A percentile compares a stretch with the other conserved stretches of the same genome.
Evolutionary conservation across 1,140 invertebrate genomes (phyloP).

Genomic region (Drosophila lacteicornis): DNA sequence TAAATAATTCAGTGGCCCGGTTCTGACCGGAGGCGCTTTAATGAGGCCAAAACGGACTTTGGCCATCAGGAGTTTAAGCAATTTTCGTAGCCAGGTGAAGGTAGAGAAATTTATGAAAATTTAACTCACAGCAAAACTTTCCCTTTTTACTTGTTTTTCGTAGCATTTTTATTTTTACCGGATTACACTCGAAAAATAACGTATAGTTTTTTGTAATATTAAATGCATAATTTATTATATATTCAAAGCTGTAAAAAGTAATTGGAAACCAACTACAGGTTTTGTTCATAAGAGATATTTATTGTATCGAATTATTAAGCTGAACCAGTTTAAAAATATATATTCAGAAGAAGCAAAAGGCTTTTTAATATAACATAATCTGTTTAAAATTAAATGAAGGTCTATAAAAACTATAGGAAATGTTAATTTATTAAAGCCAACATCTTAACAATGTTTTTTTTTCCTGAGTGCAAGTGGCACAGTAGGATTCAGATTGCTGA

Average conservation of each 20-base stretch:
- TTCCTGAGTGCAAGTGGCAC: not conserved
- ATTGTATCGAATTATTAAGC: too few relatives aligned
- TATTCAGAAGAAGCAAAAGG: too few relatives aligned
- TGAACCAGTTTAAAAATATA: too few relatives aligned
- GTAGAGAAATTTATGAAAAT: slow-evolving; percentile 75
- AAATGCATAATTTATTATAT: too few relatives aligned
- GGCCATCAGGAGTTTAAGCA: slow-evolving; percentile 76
- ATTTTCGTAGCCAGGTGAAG: slow-evolving; percentile 68
- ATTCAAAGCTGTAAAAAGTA: too few relatives aligned
- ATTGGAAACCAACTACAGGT: too few relatives aligned
- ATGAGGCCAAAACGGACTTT: slow-evolving; percentile 80
- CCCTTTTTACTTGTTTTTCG: slow-evolving; percentile 22
- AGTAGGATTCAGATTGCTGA: slow-evolving; percentile 2
- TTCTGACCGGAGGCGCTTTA: slow-evolving; percentile 73
- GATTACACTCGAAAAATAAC: slow-evolving; percentile 6
- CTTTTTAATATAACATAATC: too few relatives aligned
- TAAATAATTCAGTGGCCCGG: slow-evolving; percentile 81
- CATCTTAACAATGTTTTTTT: not conserved
- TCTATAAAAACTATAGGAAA: too few relatives aligned
- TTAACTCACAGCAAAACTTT: slow-evolving; percentile 58
- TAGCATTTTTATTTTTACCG: not conserved
- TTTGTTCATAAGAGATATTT: too few relatives aligned
- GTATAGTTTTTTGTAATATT: not conserved
- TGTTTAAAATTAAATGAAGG: too few relatives aligned
- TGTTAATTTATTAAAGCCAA: too few relatives aligned